Evolutionary conservation across 2,113 vertebrate genomes (phyloP).

Genomic region (Apaloderma vittatum): DNA sequence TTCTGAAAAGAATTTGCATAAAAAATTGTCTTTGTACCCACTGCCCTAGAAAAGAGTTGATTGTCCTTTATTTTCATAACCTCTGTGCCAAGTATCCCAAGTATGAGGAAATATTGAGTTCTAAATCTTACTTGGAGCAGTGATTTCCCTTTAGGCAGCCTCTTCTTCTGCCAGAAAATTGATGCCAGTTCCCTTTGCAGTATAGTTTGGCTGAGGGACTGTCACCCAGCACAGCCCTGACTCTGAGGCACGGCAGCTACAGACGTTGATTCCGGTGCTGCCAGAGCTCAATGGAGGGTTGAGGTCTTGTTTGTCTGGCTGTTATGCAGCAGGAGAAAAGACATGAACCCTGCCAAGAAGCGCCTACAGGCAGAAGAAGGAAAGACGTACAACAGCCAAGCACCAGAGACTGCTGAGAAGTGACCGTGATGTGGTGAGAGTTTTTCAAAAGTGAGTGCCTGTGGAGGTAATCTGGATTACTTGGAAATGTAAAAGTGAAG

Average conservation of each 20-base stretch:
- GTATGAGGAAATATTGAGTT: slow-evolving; percentile 21
- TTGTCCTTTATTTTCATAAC: slow-evolving; percentile 36
- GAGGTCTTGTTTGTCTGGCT: not conserved
- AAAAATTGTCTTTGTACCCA: slow-evolving; percentile 11
- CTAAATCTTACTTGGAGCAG: not conserved
- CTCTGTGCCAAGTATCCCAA: slow-evolving; percentile 27
- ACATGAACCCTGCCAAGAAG: not conserved
- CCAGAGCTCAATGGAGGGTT: rapidly evolving
- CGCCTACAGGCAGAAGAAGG: not conserved
- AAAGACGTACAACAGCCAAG: not conserved
- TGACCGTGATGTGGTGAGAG: not conserved
- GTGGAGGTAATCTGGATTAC: not conserved
- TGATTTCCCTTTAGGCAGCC: not conserved
- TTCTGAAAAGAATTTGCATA: slow-evolving; percentile 32
- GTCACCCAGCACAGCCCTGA: not conserved
- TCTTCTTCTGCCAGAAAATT: not conserved
- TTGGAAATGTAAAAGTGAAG: not conserved
- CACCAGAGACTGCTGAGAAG: not conserved
- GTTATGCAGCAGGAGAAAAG: not conserved
- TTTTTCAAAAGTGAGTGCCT: not conserved
- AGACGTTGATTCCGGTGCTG: not conserved
- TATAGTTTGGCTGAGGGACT: rapidly evolving
- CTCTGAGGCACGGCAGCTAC: not conserved
- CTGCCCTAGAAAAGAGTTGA: not conserved
- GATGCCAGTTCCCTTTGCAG: not conserved